phyloP scores from a whole-genome alignment of 2,797 vertebrate species.

The Podarcis siculus region DNA sequence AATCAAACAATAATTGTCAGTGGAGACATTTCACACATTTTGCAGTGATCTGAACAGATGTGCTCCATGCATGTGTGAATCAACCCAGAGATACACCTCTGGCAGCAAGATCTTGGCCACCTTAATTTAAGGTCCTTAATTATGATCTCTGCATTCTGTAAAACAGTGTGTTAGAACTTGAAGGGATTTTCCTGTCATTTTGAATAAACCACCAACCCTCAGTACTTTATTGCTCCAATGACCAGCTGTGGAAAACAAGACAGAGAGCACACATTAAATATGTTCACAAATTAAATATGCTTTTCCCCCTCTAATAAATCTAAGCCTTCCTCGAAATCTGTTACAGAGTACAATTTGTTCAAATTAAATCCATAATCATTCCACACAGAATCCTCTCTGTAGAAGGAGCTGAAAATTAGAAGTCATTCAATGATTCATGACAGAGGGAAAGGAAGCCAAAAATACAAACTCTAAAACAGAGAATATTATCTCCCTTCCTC shows the following conservation, averaged over 20 bases:
- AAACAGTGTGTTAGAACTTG: not conserved
- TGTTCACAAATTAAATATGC: not conserved
- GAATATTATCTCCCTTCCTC: not conserved
- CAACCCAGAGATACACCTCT: not conserved
- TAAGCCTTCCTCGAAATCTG: not conserved
- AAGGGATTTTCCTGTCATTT: not conserved
- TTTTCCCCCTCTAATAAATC: not conserved
- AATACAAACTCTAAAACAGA: slow-evolving; percentile 6
- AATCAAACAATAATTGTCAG: not conserved
- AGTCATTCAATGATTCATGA: slow-evolving; percentile 16
- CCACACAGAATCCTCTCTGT: slow-evolving; percentile 14
- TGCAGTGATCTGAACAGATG: not conserved
- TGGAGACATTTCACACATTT: too few relatives aligned
- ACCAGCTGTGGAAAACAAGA: not conserved
- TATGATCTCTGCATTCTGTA: not conserved
- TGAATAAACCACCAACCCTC: slow-evolving; percentile 13
- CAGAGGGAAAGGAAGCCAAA: not conserved
- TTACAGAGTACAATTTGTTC: slow-evolving; percentile 14
- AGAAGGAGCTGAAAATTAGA: slow-evolving; percentile 20
- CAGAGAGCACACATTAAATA: not conserved
- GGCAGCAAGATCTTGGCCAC: not conserved
- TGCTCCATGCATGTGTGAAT: not conserved
- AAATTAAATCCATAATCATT: slow-evolving; percentile 8
- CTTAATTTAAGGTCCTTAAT: not conserved
- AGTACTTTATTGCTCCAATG: not conserved